Evolutionary conservation across 2,888 invertebrate species (phyloP).

Genomic region (Spicauda simplicius): DNA sequence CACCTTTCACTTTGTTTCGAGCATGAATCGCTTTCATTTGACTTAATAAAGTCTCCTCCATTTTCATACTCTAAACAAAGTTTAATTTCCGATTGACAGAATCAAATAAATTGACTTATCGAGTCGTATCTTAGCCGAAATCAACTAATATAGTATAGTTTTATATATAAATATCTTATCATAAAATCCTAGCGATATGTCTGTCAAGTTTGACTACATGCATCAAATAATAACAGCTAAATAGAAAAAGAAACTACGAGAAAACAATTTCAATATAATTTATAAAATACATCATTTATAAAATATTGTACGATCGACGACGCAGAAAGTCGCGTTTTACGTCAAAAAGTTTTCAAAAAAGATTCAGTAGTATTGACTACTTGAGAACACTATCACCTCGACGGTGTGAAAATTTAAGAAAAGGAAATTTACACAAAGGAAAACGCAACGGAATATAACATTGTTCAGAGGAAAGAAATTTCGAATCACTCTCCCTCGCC

Average conservation of each 20-base stretch:
- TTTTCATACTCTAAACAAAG: conserved; percentile 6
- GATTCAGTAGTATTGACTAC: conserved; percentile 53
- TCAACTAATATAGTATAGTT: conserved; percentile 54
- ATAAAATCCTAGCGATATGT: conserved; percentile 81
- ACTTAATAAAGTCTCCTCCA: conserved; percentile 17
- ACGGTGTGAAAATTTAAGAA: conserved; percentile 13
- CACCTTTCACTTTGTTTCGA: conserved; percentile 53
- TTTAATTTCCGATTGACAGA: conserved; percentile 64
- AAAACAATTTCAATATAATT: conserved; percentile 74
- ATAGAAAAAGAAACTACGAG: conserved; percentile 59
- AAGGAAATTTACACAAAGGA: conserved; percentile 3
- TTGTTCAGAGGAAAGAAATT: conserved; percentile 23
- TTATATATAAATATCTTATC: conserved; percentile 71
- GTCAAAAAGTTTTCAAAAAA: conserved; percentile 79
- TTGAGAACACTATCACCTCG: conserved; percentile 27
- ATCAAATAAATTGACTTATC: conserved; percentile 75
- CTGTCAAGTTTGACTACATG: conserved; percentile 78
- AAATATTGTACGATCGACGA: conserved; percentile 69
- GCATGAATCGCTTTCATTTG: conserved; percentile 20
- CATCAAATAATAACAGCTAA: conserved; percentile 67
- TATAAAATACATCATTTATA: conserved; percentile 82
- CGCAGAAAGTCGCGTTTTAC: conserved; percentile 48
- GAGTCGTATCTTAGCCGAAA: conserved; percentile 63
- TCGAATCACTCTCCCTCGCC: conserved; percentile 21
- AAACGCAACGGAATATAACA: conserved; percentile 14